These are phyloP conservation scores for Ailuropoda melanoleuca DNA, from an alignment of 2,113 vertebrate species.

Conservation along the genomic window DNA sequence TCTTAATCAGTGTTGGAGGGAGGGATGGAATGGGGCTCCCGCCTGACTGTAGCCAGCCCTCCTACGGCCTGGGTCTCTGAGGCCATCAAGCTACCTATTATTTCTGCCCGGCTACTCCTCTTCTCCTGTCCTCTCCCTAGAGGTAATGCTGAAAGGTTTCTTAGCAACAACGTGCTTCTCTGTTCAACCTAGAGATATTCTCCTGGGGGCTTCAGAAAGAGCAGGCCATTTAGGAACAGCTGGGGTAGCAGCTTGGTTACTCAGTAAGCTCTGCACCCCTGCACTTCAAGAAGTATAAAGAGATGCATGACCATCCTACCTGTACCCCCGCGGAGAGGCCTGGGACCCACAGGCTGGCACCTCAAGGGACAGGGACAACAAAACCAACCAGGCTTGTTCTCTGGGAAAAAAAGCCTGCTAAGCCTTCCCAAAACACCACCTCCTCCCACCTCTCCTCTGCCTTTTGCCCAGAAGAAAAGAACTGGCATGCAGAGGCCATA, in stretches of 20 bases:
- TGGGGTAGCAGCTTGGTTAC: background rate
- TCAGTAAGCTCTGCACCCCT: background rate
- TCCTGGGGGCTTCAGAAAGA: background rate
- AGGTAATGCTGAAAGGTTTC: background rate
- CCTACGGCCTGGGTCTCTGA: background rate
- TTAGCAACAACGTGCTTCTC: conserved; percentile 62
- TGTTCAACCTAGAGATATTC: background rate
- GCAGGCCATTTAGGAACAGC: background rate
- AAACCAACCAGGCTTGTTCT: background rate
- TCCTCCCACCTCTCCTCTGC: background rate
- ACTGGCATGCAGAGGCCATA: background rate
- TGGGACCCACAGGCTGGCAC: background rate
- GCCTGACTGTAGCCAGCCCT: fast-evolving
- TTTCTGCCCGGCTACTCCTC: background rate
- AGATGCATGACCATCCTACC: background rate
- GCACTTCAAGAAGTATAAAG: background rate
- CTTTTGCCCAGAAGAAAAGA: background rate
- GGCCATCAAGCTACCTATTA: background rate
- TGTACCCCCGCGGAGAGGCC: background rate
- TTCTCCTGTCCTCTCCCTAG: background rate
- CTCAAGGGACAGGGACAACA: background rate
- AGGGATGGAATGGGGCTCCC: background rate
- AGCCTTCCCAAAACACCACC: background rate
- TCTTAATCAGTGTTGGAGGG: background rate
- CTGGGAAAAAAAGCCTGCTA: background rate